Evolutionary conservation across 2,888 invertebrate species (phyloP), one percentile per base, ranked within the genome.

Genomic region (Drosophila atripex): DNA sequence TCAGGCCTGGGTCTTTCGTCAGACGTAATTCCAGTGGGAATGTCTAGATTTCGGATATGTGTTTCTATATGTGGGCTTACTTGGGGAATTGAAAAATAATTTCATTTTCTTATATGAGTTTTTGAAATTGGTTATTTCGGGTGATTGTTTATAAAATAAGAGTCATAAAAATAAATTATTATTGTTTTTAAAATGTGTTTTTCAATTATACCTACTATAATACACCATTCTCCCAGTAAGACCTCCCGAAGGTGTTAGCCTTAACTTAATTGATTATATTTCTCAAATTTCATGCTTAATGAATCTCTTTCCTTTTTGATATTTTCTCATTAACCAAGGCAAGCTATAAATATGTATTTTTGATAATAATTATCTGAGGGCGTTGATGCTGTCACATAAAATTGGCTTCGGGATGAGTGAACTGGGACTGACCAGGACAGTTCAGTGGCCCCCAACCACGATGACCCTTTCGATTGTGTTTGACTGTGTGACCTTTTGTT

Each of bases 11-110:
- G 49, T 61, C 46, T 14, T 70, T 75, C 53, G 56, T 55, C 59
- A 55, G 49, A 64, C 60, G 59, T 70, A 75, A 71, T 86, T 84
- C 80, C 84, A 50, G 56, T 59, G 80, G 88, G 76, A 70, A 69
- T 69, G 60, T 21, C 52, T 46, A 65, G 54, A 78, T 73, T 76
- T 57, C 57, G 68, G 43, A 51, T 38, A 16, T 51, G 56, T 47
- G 41, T 28, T 47, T 7, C n/a, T 14, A 47, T 16, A 7, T 30
- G 58, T 45, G 43, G 41, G 16, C 8, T 28, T 57, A 53, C 49
- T 54, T 35, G 35, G 64, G 43, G 65, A 69, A 64, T 65, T 58
- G 68, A 49, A 55, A 49, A 61, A 39, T 72, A 66, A 72, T 63
- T 64, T 25, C 16, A 38, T 64, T 64, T 11, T 9, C 23, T 30